A percentile compares a stretch with the other conserved stretches of the same genome.
phyloP scores from a whole-genome alignment of 2,888 invertebrate genomes.

The Euphydryas editha region DNA sequence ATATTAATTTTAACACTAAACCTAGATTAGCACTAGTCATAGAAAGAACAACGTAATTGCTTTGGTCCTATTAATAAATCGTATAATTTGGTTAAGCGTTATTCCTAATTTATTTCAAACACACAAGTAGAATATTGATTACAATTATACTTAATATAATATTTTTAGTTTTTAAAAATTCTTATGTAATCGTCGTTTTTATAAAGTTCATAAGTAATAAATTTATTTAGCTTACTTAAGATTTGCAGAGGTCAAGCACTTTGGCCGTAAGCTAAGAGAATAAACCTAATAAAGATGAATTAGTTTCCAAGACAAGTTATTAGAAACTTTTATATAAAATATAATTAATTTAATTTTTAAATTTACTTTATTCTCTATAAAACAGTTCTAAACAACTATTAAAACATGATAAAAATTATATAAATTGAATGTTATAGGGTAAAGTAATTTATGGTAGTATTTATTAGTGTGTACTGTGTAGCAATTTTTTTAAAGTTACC shows the following conservation, averaged over 20 bases:
- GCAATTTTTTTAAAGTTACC: too few species aligned
- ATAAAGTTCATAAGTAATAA: slow-evolving; percentile 16
- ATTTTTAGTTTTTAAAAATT: background rate
- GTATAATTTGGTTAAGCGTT: slow-evolving; percentile 24
- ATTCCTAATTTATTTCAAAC: slow-evolving; percentile 14
- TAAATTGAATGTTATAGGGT: too few species aligned
- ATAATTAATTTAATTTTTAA: background rate
- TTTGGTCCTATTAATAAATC: slow-evolving; percentile 35
- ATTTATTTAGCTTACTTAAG: slow-evolving; percentile 15
- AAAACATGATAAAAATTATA: too few species aligned
- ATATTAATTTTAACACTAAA: slow-evolving; percentile 66
- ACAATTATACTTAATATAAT: too few species aligned
- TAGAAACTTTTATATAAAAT: background rate
- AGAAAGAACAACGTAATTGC: slow-evolving; percentile 29
- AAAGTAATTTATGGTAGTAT: background rate
- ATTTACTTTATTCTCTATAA: background rate
- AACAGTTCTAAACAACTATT: too few species aligned
- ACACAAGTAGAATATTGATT: background rate
- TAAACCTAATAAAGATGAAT: slow-evolving; percentile 15
- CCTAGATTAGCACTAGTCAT: slow-evolving; percentile 68
- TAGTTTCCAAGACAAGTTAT: slow-evolving; percentile 2
- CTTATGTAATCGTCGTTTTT: background rate
- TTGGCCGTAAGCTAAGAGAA: slow-evolving; percentile 2
- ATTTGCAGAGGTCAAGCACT: slow-evolving; percentile 18
- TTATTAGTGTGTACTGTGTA: too few species aligned